A percentile compares a stretch with the other conserved stretches of the same genome.
phyloP scores from a whole-genome alignment of 2,113 vertebrate genomes.

The Cottus gobio region DNA sequence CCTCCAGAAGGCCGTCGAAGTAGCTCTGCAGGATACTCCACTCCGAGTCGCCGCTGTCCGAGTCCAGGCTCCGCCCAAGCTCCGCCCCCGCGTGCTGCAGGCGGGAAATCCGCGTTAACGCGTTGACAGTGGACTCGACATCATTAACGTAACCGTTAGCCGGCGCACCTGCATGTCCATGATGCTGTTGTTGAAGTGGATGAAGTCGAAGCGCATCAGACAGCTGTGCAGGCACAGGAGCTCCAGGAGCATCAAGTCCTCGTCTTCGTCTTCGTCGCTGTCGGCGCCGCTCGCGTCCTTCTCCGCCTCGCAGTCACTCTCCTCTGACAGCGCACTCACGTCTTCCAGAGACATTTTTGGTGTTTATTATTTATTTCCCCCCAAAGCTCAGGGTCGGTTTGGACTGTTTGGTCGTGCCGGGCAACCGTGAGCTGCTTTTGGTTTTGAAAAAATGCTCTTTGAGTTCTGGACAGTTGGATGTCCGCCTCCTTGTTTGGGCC shows the following conservation, averaged over 20 bases:
- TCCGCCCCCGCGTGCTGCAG: accelerated
- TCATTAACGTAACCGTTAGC: too few species aligned
- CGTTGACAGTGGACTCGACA: too few species aligned
- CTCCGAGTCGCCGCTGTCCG: accelerated
- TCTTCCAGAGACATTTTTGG: slow-evolving; percentile 33
- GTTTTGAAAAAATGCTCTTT: slow-evolving; percentile 35
- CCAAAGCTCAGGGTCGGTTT: not conserved
- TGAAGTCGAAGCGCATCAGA: not conserved
- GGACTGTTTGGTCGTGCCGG: not conserved
- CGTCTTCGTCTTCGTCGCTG: accelerated
- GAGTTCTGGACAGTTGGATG: not conserved
- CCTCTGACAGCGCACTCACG: not conserved
- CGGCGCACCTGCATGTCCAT: slow-evolving; percentile 26
- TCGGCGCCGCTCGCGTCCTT: accelerated
- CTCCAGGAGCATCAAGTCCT: accelerated
- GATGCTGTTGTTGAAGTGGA: not conserved
- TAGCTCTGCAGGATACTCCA: not conserved
- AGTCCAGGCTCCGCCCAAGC: accelerated
- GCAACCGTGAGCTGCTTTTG: not conserved
- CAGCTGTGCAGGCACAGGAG: not conserved
- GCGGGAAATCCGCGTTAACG: not conserved
- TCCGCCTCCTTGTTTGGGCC: not conserved
- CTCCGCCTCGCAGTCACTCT: not conserved
- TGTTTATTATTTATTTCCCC: not conserved
- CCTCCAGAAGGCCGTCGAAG: accelerated